These are phyloP conservation scores for Drosophila prostipennis DNA, from an alignment of 2,888 invertebrate species.

Conservation along the genomic window DNA sequence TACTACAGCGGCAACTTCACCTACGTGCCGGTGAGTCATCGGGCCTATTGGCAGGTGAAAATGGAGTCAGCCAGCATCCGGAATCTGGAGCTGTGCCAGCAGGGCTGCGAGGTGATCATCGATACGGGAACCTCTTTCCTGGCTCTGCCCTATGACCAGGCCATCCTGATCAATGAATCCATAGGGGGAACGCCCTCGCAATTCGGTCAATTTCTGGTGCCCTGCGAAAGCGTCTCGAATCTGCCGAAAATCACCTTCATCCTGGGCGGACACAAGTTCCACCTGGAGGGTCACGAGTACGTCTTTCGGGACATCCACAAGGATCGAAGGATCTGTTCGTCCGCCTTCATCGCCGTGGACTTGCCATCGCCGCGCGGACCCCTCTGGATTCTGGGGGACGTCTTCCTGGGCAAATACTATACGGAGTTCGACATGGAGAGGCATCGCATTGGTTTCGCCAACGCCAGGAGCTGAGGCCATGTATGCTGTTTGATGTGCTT, in stretches of 20 bases:
- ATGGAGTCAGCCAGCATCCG: slow-evolving; percentile 56
- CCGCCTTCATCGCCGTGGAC: slow-evolving; percentile 70
- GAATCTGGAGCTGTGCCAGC: slow-evolving; percentile 48
- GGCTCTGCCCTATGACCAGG: slow-evolving; percentile 93
- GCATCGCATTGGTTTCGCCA: slow-evolving; percentile 70
- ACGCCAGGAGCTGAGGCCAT: slow-evolving; percentile 82
- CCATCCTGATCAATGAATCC: slow-evolving; percentile 90
- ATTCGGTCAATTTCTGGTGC: slow-evolving; percentile 92
- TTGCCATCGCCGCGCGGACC: slow-evolving; percentile 67
- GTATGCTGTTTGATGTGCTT: slow-evolving; percentile 14
- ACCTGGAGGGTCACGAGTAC: slow-evolving; percentile 92
- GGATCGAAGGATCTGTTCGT: slow-evolving; percentile 90
- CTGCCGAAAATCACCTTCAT: slow-evolving; percentile 92
- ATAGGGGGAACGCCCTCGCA: slow-evolving; percentile 92
- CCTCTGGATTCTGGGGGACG: slow-evolving; percentile 71
- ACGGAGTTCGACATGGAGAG: slow-evolving; percentile 74
- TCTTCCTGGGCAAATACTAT: slow-evolving; percentile 69
- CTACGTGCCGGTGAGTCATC: slow-evolving; percentile 61
- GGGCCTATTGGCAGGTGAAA: slow-evolving; percentile 65
- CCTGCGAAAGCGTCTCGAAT: slow-evolving; percentile 90
- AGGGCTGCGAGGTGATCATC: slow-evolving; percentile 67
- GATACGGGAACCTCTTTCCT: slow-evolving; percentile 94
- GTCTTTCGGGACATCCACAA: slow-evolving; percentile 91
- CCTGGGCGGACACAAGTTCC: slow-evolving; percentile 90
- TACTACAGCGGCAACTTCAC: slow-evolving; percentile 64